phyloP scores from a whole-genome alignment of 2,797 vertebrate species.

The Propithecus perrieri region DNA sequence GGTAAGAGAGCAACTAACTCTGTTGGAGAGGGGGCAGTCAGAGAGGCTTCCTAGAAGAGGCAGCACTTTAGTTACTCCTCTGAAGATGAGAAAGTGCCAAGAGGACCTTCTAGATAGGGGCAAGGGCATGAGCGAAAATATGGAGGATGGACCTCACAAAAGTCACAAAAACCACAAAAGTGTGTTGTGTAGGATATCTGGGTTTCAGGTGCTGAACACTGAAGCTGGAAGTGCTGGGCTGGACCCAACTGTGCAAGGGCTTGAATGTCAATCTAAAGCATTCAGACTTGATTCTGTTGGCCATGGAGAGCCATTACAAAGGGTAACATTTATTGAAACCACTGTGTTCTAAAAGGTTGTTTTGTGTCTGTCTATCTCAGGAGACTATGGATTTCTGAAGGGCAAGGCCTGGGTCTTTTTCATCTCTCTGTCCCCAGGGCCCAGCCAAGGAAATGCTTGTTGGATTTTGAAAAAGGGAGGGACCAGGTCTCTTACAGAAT shows the following conservation, averaged over 20 bases:
- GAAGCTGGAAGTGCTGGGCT: neutral
- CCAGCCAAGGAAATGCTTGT: neutral
- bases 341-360: neutral
- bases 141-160: neutral
- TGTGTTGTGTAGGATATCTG: neutral
- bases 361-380: neutral
- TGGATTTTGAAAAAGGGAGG: conserved; percentile 7
- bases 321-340: neutral
- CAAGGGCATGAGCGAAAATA: neutral
- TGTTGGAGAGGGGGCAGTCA: neutral
- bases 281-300: neutral
- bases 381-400: neutral
- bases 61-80: neutral
- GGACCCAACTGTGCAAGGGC: neutral
- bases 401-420: neutral
- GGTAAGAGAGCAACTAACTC: neutral
- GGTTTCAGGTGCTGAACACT: neutral
- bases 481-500: neutral
- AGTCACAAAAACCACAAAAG: neutral
- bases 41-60: neutral
- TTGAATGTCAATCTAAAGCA: neutral
- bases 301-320: neutral
- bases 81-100: neutral
- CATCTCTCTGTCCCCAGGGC: neutral
- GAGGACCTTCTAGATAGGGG: neutral